phyloP scores from a whole-genome alignment of 2,888 invertebrate species.

The Chloroclystis v-ata region DNA sequence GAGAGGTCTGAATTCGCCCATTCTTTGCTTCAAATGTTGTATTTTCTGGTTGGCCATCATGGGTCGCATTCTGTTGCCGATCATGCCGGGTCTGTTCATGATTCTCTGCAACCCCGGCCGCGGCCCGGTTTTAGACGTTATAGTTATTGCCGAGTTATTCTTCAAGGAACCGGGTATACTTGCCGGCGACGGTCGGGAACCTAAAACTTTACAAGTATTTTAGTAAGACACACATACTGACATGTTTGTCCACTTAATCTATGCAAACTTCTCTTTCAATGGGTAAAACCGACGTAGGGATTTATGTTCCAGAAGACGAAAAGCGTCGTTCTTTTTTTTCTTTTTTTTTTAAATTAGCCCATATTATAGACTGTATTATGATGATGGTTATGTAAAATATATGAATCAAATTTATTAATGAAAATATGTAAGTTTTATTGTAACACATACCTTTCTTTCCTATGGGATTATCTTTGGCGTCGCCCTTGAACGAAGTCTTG shows the following conservation, averaged over 20 bases:
- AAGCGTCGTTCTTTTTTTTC: no score
- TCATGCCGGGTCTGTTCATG: slow-evolving; percentile 52
- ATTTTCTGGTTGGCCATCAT: slow-evolving; percentile 64
- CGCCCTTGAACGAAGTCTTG: slow-evolving; percentile 84
- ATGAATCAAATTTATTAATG: no score
- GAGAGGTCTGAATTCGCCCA: slow-evolving; percentile 58
- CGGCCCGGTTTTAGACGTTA: slow-evolving; percentile 70
- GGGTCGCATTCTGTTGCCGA: slow-evolving; percentile 59
- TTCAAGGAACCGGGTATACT: slow-evolving; percentile 75
- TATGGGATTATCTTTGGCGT: slow-evolving; percentile 57
- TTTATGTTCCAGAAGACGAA: no score
- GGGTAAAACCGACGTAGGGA: no score
- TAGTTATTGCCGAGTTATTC: slow-evolving; percentile 79
- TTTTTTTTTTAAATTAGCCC: no score
- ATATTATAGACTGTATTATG: no score
- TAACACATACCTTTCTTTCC: slow-evolving; percentile 61
- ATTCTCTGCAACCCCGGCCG: slow-evolving; percentile 61
- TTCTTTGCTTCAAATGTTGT: slow-evolving; percentile 59
- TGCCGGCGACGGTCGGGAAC: slow-evolving; percentile 52
- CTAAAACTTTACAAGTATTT: slow-evolving; percentile 51
- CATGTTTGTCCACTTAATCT: no score
- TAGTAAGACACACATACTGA: not conserved
- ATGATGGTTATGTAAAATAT: no score
- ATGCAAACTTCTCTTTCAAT: no score
- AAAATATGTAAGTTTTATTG: not conserved